These are phyloP conservation scores for Rhabdomys dilectus DNA, from an alignment of 2,113 vertebrate genomes.

Conservation along the genomic window DNA sequence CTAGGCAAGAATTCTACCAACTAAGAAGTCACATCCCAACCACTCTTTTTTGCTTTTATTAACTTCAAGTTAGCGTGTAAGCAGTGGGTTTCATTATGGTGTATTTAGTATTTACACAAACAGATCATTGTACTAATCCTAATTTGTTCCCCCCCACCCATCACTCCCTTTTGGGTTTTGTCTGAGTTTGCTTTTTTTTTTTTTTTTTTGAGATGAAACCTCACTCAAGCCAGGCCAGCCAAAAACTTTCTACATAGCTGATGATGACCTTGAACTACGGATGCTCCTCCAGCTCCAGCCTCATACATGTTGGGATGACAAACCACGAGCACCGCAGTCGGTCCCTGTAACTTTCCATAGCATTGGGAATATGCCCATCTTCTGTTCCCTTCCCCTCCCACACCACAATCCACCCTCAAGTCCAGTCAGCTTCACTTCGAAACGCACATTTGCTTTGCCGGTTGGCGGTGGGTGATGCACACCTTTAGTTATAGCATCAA, in stretches of 20 bases:
- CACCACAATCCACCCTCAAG: neutral
- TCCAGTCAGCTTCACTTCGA: neutral
- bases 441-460: neutral
- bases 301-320: neutral
- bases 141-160: neutral
- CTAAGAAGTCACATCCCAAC: neutral
- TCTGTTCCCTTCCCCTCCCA: neutral
- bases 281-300: neutral
- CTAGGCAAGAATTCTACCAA: neutral
- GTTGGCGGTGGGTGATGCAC: neutral
- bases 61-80: neutral
- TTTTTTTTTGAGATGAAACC: too few species aligned
- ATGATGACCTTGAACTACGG: neutral
- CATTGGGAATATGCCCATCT: neutral
- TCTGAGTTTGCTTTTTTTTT: neutral
- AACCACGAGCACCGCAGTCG: neutral
- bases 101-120: too few species aligned
- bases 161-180: neutral
- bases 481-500: neutral
- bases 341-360: neutral
- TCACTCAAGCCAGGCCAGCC: neutral
- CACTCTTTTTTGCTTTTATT: neutral
- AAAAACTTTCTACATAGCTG: neutral
- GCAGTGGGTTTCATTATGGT: neutral
- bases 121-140: neutral